Base-by-base conservation (phyloP, 1,140 invertebrate species). In the Drosophila persimilis region DNA sequence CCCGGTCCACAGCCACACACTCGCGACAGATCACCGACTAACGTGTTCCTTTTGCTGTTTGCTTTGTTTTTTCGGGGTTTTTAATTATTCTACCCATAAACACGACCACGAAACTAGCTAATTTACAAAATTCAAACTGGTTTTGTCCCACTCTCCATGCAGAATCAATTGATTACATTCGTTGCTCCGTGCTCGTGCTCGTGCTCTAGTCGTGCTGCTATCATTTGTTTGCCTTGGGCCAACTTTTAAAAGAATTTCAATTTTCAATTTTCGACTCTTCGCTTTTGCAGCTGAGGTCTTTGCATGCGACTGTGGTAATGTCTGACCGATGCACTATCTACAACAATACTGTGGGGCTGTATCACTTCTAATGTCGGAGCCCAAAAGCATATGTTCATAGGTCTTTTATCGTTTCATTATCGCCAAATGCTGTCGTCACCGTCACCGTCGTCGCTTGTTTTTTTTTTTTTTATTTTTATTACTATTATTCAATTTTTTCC, bases 381-480 rank as follows among this genome's bases (percentile, higher is more conserved):
- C 24, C 26, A 51, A 52, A 66, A 46, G 41, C 62, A 66, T 63
- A 59, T 52, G 54, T 61, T 39, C 47, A 48, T 70, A 76, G 63
- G 63, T 80, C 81, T 85, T 85, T 85, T 85, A 85, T 85, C 80
- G 77, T 85, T 86, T 57, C 80, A 85, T 85, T 85, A 85, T 86
- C 80, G 77, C 77, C 45, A 71, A 86, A 86, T 62, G 81, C 81
- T 86, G 86, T 85, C 81, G 81, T 85, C 81, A 57, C 51, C 76
- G 66, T 69, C 53, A 52, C 51, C 73, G 66, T 70, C 73, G 66
- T 70, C 63, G 80, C 66, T 65, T 66, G 73, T 72, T 65, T 84
- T 62, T 66, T 65, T 84, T 62, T 66, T 65, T 35, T 2, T 3
- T 9, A 11, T 39, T 39, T 39, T 39, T 39, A 64, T 63, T 64